Base-by-base conservation (phyloP, 2,888 invertebrate genomes). In the Spicauda simplicius region DNA sequence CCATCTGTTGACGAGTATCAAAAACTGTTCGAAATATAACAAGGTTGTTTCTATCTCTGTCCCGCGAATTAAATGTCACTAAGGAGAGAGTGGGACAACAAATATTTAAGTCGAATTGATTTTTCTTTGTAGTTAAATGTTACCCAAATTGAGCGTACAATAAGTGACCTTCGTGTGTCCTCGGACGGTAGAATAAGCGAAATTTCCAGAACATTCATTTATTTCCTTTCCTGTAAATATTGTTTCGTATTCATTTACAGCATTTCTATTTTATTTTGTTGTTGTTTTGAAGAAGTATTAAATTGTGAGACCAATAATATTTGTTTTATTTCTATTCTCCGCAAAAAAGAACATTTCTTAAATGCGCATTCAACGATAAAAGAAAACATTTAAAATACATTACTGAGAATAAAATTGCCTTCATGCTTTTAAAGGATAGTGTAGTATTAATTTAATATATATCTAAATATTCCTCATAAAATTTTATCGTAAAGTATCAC, bases 261-360 rank as follows among this genome's bases (percentile, higher is more conserved):
- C 72, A 77, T 81, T 79, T 80, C 77, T 80, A 75, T 75, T 78
- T 76, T 80, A 76, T 80, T 80, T 80, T 78, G 77, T 82, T 83
- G 79, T 85, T 84, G 75, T 84, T 83, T 85, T 80, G 75, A 79
- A 74, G 71, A 71, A 83, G 81, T 87, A 87, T 87, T 87, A 87
- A 86, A 87, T 77, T 79, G 80, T 84, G 83, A 83, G 79, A 84
- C 77, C 78, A 76, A 77, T 69, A 59, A 48, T 74, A 71, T 75
- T 70, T 71, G 71, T 74, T 75, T 77, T 74, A 76, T 77, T 77
- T 30, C 12, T 30, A 7, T n/a, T 30, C 1, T 14, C n/a, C n/a
- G n/a, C n/a, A n/a, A n/a, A n/a, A n/a, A n/a, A n/a, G n/a, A n/a
- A n/a, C n/a, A n/a, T n/a, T n/a, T n/a, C n/a, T n/a, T n/a, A n/a